These are phyloP conservation scores for Phyllostomus discolor DNA, from an alignment of 2,113 vertebrate species.

Conservation along the genomic window DNA sequence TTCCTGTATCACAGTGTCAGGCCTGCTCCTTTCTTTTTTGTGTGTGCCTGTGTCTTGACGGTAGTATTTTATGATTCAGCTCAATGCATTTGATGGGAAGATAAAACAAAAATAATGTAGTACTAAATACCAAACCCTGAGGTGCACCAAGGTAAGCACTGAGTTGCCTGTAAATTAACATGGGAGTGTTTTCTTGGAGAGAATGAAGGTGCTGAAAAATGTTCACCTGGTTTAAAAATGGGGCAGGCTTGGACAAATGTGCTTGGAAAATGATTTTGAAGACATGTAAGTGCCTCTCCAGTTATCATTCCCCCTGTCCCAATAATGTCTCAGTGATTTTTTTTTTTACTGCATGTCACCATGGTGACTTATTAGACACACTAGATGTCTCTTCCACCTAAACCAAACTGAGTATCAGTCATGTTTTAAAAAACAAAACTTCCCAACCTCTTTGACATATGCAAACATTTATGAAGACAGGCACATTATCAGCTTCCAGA, in stretches of 20 bases:
- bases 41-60: not conserved
- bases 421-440: not conserved
- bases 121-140: not conserved
- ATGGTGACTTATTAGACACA: not conserved
- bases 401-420: not conserved
- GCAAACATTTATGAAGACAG: not conserved
- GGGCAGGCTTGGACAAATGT: not conserved
- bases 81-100: not conserved
- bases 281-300: not conserved
- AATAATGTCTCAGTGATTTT: not conserved
- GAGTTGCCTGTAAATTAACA: not conserved
- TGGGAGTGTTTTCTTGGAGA: not conserved
- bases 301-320: not conserved
- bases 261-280: not conserved
- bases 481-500: not conserved
- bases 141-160: not conserved
- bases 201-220: not conserved
- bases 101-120: conserved; percentile 51
- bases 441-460: not conserved
- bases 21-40: conserved; percentile 28
- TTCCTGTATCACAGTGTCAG: not conserved
- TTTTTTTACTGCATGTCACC: not conserved
- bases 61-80: conserved; percentile 41
- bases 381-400: not conserved
- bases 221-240: not conserved